Conservation (phyloP, 1,140 invertebrate species). For the Diprion similis region DNA sequence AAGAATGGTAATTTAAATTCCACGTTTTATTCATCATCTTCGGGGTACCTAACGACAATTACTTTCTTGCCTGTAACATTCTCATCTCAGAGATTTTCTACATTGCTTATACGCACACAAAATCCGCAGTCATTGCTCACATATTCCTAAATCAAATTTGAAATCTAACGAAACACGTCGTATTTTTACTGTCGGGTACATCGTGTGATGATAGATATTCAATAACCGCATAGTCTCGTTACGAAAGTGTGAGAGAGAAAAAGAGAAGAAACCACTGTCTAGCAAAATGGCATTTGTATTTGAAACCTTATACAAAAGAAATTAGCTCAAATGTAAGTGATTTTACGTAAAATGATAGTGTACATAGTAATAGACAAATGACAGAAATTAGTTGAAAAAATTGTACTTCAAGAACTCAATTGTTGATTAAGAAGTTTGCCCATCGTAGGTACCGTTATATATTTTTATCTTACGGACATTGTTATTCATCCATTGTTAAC, state of each 20-base stretch:
- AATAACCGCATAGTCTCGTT: no score
- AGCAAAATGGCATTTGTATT: not conserved
- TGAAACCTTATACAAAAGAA: conserved; percentile 1
- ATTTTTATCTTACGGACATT: conserved; percentile 50
- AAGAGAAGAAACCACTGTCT: not conserved
- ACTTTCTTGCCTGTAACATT: no score
- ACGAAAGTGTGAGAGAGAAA: no score
- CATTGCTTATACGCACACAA: no score
- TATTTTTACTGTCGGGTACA: no score
- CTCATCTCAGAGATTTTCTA: no score
- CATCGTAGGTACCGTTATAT: conserved; percentile 51
- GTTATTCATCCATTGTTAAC: conserved; percentile 56
- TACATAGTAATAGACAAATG: not conserved
- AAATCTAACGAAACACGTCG: no score
- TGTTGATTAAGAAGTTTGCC: conserved; percentile 56
- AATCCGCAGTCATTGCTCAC: not conserved
- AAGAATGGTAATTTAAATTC: no score
- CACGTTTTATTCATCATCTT: not conserved
- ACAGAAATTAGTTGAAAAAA: conserved; percentile 18
- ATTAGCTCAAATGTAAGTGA: conserved; percentile 5
- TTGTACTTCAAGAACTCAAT: conserved; percentile 44
- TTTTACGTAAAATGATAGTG: not conserved
- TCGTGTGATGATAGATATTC: no score
- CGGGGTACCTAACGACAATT: not conserved
- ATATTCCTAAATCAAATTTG: no score